Base-by-base conservation (phyloP, 2,888 invertebrate genomes). In the Thyatira batis region DNA sequence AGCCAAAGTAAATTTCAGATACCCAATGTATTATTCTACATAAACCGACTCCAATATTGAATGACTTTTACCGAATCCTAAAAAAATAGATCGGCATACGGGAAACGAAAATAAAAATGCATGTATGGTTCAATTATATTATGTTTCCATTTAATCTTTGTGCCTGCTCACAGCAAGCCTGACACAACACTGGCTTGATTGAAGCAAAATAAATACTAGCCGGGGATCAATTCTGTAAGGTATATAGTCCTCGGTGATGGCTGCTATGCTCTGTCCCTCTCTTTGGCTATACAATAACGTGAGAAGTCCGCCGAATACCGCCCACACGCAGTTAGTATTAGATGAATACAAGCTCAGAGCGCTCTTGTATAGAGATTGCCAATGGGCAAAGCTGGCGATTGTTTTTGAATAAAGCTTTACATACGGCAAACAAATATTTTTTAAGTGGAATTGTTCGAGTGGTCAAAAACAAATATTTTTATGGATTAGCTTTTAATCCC, bases 141-240 rank as follows among this genome's bases (percentile, higher is more conserved):
- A 48, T 48, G 27, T 48, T 27, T 48, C 17, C 27, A 20, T 48
- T 48, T 17, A 48, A 46, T 46, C n/a, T 46, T 46, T 46, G 48
- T 17, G 10, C 23, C 6, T 21, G 45, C 21, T 9, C 5, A 1
- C 45, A 10, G 27, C 27, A 27, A 3, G 39, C 39, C 27, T 27
- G 48, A 0, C 27, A 48, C 20, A 48, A 48, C 48, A 48, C 9
- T 20, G 27, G 48, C 10, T n/a, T 48, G 48, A 48, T 48, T 48
- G 20, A 48, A 48, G 27, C 48, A 28, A 27, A 48, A 48, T 28
- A 48, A 48, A 48, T 48, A 48, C 48, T 27, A 46, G 4, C 20
- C 43, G 1, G 17, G 6, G 2, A 13, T 4, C 6, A 1, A 30
- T 30, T 30, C 11, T 30, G 8, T 30, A 30, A 30, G 30, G 10